These are phyloP conservation scores for Brachypodius melanocephalos DNA, from an alignment of 2,113 vertebrate species.

Conservation along the genomic window DNA sequence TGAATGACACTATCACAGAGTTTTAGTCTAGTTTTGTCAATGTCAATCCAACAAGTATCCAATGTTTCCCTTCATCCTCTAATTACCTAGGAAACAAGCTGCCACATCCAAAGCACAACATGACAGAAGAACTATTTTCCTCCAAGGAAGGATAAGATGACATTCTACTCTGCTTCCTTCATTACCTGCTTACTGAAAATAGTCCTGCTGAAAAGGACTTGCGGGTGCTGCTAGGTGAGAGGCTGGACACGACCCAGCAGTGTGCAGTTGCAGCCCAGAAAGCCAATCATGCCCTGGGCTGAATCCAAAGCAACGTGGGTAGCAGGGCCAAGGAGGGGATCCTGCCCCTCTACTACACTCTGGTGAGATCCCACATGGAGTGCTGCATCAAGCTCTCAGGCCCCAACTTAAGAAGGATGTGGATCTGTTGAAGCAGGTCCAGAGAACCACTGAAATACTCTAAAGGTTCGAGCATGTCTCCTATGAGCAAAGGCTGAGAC, in stretches of 20 bases:
- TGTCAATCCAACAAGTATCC: background rate
- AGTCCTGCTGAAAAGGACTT: background rate
- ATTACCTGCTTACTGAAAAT: background rate
- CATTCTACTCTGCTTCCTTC: background rate
- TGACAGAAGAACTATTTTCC: background rate
- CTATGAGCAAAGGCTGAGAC: background rate
- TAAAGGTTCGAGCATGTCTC: background rate
- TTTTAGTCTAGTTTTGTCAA: background rate
- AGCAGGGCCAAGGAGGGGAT: background rate
- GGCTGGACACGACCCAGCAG: background rate
- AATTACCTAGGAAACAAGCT: background rate
- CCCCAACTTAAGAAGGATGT: background rate
- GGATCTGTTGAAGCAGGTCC: background rate
- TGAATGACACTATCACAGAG: background rate
- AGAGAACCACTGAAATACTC: background rate
- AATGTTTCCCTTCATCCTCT: background rate
- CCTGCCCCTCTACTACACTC: background rate
- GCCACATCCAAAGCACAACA: background rate
- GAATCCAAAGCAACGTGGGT: rapidly evolving
- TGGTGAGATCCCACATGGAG: background rate
- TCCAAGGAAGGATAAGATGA: background rate
- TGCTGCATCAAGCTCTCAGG: background rate
- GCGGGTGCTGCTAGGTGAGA: background rate
- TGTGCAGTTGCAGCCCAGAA: background rate
- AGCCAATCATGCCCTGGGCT: rapidly evolving